A percentile compares a stretch with the other conserved stretches of the same genome.
Conservation (phyloP, 1,140 invertebrate genomes). For the Manduca sexta region DNA sequence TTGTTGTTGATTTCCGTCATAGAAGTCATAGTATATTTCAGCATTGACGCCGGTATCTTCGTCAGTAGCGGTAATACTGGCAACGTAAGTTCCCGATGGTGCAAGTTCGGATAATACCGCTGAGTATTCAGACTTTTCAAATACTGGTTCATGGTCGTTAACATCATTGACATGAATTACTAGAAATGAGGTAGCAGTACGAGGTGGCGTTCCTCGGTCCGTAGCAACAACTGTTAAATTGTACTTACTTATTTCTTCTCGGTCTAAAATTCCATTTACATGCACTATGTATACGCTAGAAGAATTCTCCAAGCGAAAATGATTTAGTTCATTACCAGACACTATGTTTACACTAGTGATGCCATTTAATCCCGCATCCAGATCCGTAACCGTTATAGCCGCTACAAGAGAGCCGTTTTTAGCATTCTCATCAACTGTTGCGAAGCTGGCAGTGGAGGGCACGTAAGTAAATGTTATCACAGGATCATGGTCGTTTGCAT, state of each 20-base stretch:
- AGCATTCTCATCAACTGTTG: constrained; percentile 95
- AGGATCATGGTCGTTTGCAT: constrained; percentile 96
- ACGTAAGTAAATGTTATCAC: constrained; percentile 93
- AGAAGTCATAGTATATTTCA: constrained; percentile 89
- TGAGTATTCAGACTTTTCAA: constrained; percentile 93
- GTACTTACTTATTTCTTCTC: constrained; percentile 93
- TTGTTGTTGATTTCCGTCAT: constrained; percentile 87
- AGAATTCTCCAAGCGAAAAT: constrained; percentile 90
- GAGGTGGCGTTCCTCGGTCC: constrained; percentile 89
- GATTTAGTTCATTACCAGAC: constrained; percentile 91
- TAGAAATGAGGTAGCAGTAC: constrained; percentile 88
- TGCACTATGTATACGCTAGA: constrained; percentile 90
- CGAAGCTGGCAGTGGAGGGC: constrained; percentile 85
- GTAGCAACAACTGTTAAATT: constrained; percentile 93
- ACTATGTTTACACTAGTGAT: constrained; percentile 89
- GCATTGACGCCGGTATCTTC: constrained; percentile 94
- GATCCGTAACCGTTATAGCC: constrained; percentile 92
- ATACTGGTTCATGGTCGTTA: constrained; percentile 95
- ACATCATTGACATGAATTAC: constrained; percentile 95
- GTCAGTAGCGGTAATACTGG: constrained; percentile 91
- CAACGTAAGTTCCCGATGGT: constrained; percentile 89
- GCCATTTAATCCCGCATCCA: constrained; percentile 92
- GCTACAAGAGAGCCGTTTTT: constrained; percentile 93
- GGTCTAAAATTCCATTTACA: constrained; percentile 93
- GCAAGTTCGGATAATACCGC: constrained; percentile 90